Evolutionary conservation across 2,113 vertebrate genomes (phyloP), one percentile per base, ranked within the genome.

Genomic region (Platysteira castanea): DNA sequence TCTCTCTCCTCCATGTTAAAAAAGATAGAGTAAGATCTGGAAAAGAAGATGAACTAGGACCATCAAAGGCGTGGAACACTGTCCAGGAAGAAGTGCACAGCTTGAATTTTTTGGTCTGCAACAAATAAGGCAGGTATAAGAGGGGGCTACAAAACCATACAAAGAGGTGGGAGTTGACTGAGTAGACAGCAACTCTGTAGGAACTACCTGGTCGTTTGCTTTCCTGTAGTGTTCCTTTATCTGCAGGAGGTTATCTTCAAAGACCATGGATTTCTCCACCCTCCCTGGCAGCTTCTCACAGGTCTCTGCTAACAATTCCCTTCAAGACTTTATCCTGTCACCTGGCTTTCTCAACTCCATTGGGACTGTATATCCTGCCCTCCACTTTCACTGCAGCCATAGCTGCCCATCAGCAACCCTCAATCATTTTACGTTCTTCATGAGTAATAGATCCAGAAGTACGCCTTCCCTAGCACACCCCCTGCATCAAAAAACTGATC

Each of bases 341-440:
- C 18, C 23, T 61, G n/a, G 56, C 41, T 30, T 84, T 30, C 18
- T 67, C 50, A 84, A 16, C 26, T 70, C 37, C 50, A 53, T 1
- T 0, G 0, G 13, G 63, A 67, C 11, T 0, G 3, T 56, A 82
- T 3, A 39, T 24, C 22, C n/a, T 74, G 54, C 26, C 31, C 39
- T 35, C 31, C 33, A 37, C 24, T 33, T 69, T 27, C 52, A 71
- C 23, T 54, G 47, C 33, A 85, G 82, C 27, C 74, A 69, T 21
- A 28, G 52, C 31, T 57, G 35, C 31, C n/a, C 35, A 50, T 35
- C 10, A 81, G 27, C 35, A 50, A 28, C 35, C 33, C 49, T 84
- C 44, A 63, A 50, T 35, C 21, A 47, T 42, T 71, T 52, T 13
- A 30, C 24, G 15, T 24, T n/a, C 37, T 56, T 49, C 41, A 37